Evolutionary conservation across 2,888 invertebrate genomes (phyloP).

Genomic region (Syrista parreyssii): DNA sequence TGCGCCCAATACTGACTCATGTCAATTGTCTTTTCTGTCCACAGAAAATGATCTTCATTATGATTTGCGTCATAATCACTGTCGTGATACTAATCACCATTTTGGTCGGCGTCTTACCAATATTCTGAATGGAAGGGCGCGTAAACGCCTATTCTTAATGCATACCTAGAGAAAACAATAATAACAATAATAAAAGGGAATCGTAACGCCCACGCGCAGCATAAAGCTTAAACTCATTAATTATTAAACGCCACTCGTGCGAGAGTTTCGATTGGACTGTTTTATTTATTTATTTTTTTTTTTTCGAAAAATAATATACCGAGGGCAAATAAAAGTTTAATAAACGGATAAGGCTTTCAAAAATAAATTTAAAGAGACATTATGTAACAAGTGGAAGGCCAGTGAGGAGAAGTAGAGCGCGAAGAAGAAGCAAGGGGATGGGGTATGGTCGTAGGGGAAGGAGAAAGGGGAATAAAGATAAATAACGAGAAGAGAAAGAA

Average conservation of each 20-base stretch:
- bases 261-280: neutral
- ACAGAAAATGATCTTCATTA: conserved; percentile 66
- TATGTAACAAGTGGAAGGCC: neutral
- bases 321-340: neutral
- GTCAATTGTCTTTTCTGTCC: conserved; percentile 51
- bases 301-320: neutral
- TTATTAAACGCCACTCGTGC: neutral
- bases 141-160: neutral
- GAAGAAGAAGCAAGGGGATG: neutral
- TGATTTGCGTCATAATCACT: conserved; percentile 63
- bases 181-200: neutral
- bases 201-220: neutral
- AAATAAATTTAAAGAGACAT: neutral
- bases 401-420: neutral
- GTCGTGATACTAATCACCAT: conserved; percentile 62
- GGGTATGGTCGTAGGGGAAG: neutral
- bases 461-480: conserved; percentile 10
- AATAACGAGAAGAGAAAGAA: conserved; percentile 20
- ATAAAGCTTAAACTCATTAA: neutral
- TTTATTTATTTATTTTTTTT: neutral
- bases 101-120: conserved; percentile 55
- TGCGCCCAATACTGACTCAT: conserved; percentile 10
- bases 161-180: neutral
- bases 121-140: conserved; percentile 44
- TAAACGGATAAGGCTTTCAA: neutral